A percentile compares a stretch with the other conserved stretches of the same genome.
phyloP scores from a whole-genome alignment of 2,888 invertebrate genomes.

The Sthenelais limicola region DNA sequence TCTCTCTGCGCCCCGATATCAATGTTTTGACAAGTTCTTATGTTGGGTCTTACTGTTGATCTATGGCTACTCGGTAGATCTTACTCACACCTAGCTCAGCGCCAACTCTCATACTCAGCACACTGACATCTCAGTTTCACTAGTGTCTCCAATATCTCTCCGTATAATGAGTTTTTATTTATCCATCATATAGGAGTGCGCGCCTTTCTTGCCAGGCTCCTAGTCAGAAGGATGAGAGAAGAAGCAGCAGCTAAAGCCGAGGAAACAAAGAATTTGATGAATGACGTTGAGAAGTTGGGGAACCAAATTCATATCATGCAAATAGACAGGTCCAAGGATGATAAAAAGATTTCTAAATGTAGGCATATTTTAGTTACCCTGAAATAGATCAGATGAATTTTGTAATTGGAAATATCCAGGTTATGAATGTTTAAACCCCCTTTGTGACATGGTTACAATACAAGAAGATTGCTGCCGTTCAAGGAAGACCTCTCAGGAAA shows the following conservation, averaged over 20 bases:
- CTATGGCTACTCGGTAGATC: no score
- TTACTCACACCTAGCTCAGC: no score
- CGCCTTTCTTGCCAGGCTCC: conserved; percentile 58
- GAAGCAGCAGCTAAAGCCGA: conserved; percentile 55
- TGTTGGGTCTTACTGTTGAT: no score
- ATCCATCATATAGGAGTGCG: conserved; percentile 45
- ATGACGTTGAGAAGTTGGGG: conserved; percentile 46
- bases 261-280: conserved; percentile 54
- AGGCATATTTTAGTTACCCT: no score
- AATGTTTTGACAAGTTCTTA: no score
- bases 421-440: no score
- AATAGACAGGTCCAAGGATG: conserved; percentile 13
- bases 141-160: not conserved
- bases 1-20: no score
- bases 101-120: not conserved
- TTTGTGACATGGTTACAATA: no score
- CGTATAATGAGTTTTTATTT: not conserved
- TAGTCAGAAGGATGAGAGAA: conserved; percentile 49
- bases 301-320: not conserved
- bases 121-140: not conserved
- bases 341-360: conserved; percentile 43
- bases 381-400: no score
- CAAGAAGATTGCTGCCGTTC: no score
- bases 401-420: no score
- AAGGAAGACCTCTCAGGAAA: no score